These are phyloP conservation scores for Eristalinus sepulchralis DNA, from an alignment of 2,888 invertebrate genomes.

Conservation along the genomic window DNA sequence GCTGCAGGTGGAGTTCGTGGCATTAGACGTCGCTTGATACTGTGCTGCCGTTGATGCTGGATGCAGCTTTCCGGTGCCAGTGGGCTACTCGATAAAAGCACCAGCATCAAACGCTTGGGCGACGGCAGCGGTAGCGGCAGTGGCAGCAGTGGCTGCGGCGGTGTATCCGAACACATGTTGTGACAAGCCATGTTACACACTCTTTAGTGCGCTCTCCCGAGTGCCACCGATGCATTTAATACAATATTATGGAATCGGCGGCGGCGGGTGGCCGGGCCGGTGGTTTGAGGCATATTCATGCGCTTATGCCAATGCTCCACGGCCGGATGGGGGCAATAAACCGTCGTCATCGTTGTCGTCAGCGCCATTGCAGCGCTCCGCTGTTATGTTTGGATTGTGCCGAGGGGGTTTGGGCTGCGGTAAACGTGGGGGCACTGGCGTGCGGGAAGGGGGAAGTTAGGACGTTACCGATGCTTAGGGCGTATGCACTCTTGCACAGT, in stretches of 20 bases:
- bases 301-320: constrained; percentile 30
- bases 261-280: constrained; percentile 12
- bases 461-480: not conserved
- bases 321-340: constrained; percentile 60
- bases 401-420: not conserved
- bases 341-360: constrained; percentile 12
- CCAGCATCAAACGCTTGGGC: constrained; percentile 30
- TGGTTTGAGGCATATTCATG: constrained; percentile 36
- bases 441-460: not conserved
- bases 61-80: constrained; percentile 27
- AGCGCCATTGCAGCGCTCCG: not conserved
- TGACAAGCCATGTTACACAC: constrained; percentile 60
- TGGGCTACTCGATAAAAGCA: constrained; percentile 50
- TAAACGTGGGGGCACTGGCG: not conserved
- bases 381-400: not conserved
- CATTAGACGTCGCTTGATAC: constrained; percentile 26
- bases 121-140: constrained; percentile 1
- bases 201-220: constrained; percentile 45
- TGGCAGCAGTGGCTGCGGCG: constrained; percentile 18
- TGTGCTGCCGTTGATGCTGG: constrained; percentile 5
- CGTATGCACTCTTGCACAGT: constrained; percentile 17
- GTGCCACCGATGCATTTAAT: constrained; percentile 50
- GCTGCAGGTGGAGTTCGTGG: not conserved
- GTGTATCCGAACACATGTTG: constrained; percentile 64
- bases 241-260: constrained; percentile 56